phyloP scores from a whole-genome alignment of 2,888 invertebrate species.

The Conus canariensis region DNA sequence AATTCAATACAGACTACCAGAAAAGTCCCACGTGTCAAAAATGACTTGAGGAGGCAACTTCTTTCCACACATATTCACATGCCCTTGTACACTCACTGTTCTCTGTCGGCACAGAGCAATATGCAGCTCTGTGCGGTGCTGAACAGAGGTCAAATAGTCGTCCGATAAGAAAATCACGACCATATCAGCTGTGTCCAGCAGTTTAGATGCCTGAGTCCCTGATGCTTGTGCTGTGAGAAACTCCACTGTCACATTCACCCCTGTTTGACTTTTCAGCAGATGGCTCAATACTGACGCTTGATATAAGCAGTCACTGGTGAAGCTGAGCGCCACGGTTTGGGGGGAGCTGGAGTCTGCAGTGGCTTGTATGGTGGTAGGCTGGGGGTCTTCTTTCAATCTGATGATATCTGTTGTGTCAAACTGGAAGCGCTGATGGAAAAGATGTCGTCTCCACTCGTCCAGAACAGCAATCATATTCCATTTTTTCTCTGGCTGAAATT shows the following conservation, averaged over 20 bases:
- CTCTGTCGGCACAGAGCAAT: constrained; percentile 67
- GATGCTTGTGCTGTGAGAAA: background rate
- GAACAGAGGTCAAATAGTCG: constrained; percentile 60
- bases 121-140: constrained; percentile 69
- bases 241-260: background rate
- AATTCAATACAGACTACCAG: no score
- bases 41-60: no score
- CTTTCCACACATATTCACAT: no score
- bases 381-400: background rate
- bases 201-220: background rate
- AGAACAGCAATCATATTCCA: background rate
- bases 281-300: constrained; percentile 48
- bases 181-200: constrained; percentile 62
- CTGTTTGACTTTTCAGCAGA: background rate
- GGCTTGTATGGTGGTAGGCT: background rate
- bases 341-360: background rate
- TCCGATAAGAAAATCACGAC: constrained; percentile 69
- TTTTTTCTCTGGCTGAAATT: background rate
- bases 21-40: no score
- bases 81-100: constrained; percentile 5
- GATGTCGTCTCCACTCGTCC: constrained; percentile 28
- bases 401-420: no score
- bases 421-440: constrained; percentile 32
- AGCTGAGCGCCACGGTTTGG: constrained; percentile 46
- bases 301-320: constrained; percentile 46